Percentiles rank a stretch among this genome's conserved stretches.
Evolutionary conservation across 2,113 vertebrate species (phyloP).

Genomic region (Saguinus imperator): DNA sequence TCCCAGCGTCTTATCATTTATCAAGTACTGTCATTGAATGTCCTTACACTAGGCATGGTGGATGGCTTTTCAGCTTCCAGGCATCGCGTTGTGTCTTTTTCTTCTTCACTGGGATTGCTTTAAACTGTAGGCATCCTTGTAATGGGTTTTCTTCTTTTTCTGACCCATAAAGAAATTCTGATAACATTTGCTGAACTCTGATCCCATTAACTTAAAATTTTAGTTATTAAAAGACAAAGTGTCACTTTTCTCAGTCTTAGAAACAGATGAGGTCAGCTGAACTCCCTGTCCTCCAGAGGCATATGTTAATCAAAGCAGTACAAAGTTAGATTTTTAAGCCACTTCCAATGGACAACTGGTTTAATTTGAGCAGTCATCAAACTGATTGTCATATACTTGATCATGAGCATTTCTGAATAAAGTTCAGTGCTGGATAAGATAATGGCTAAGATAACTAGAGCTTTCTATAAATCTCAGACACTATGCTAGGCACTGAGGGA

Average conservation of each 20-base stretch:
- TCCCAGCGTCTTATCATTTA: not conserved
- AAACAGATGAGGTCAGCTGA: conserved; percentile 29
- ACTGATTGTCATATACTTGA: not conserved
- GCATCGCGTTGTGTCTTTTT: not conserved
- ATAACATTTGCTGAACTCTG: conserved; percentile 45
- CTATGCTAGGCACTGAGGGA: not conserved
- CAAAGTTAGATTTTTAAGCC: conserved; percentile 26
- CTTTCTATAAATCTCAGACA: not conserved
- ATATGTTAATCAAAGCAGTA: not conserved
- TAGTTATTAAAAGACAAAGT: conserved; percentile 26
- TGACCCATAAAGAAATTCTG: conserved; percentile 36
- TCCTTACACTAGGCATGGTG: not conserved
- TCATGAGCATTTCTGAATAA: not conserved
- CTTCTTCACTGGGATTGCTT: not conserved
- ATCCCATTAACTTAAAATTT: conserved; percentile 56
- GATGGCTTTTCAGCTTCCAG: not conserved
- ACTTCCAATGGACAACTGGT: not conserved
- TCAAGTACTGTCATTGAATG: not conserved
- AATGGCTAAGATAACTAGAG: not conserved
- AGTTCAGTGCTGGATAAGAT: not conserved
- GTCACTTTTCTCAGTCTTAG: conserved; percentile 50
- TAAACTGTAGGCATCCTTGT: not conserved
- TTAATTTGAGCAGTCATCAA: conserved; percentile 28
- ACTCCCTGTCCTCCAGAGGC: not conserved
- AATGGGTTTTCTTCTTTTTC: conserved; percentile 38